Evolutionary conservation across 2,113 vertebrate genomes (phyloP).

Genomic region (Lycaon pictus): DNA sequence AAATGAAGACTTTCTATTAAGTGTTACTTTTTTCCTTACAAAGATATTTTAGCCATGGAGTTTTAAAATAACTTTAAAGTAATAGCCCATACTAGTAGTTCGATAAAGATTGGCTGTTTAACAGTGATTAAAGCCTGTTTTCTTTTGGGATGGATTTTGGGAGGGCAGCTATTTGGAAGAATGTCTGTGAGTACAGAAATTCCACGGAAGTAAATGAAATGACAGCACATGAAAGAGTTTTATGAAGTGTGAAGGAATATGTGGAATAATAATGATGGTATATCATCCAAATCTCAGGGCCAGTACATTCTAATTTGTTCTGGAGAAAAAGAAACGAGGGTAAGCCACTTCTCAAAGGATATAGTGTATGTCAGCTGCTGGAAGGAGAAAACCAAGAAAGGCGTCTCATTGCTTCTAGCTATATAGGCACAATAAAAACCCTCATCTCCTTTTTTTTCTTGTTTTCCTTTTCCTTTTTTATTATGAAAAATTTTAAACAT

Average conservation of each 20-base stretch:
- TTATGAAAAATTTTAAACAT: conserved; percentile 39
- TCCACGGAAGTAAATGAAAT: not conserved
- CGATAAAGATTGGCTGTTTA: not conserved
- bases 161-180: not conserved
- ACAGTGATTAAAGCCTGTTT: conserved; percentile 29
- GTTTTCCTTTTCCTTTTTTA: not conserved
- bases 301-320: not conserved
- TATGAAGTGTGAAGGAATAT: not conserved
- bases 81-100: not conserved
- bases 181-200: not conserved
- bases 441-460: not conserved
- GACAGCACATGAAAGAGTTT: not conserved
- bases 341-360: not conserved
- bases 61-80: conserved; percentile 49
- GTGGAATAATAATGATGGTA: not conserved
- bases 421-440: not conserved
- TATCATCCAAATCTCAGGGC: not conserved
- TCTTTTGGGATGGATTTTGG: not conserved
- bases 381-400: not conserved
- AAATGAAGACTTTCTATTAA: not conserved
- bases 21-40: not conserved
- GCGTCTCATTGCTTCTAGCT: not conserved
- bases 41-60: not conserved
- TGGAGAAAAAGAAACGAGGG: not conserved
- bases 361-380: not conserved